Percentiles rank a stretch among this genome's conserved stretches.
Evolutionary conservation across 1,140 invertebrate genomes (phyloP).

Genomic region (Drosophila kohkoa): DNA sequence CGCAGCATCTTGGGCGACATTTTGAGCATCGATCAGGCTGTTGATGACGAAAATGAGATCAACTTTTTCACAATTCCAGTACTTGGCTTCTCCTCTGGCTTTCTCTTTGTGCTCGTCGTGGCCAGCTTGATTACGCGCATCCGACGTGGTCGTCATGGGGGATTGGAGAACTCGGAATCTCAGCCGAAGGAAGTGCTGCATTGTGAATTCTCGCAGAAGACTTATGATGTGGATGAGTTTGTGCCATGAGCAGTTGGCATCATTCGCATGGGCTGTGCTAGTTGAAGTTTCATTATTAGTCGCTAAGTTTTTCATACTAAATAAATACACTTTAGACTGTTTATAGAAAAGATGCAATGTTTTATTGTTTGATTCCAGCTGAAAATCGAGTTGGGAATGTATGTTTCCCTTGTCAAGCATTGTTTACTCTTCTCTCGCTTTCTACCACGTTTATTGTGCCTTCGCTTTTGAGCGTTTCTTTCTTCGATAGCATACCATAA

Average conservation of each 20-base stretch:
- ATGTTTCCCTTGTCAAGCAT: no score
- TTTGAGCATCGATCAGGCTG: slow-evolving; percentile 57
- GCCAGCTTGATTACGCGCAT: slow-evolving; percentile 41
- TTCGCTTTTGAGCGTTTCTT: neutral
- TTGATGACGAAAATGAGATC: slow-evolving; percentile 59
- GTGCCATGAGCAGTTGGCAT: slow-evolving; percentile 46
- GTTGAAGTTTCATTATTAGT: slow-evolving; percentile 55
- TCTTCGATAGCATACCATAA: neutral
- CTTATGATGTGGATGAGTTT: slow-evolving; percentile 65
- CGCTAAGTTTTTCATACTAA: slow-evolving; percentile 47
- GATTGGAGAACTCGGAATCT: neutral
- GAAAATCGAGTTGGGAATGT: neutral
- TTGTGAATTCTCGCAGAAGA: slow-evolving; percentile 66
- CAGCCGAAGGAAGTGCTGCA: slow-evolving; percentile 51
- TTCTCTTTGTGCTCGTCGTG: slow-evolving; percentile 50
- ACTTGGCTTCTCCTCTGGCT: slow-evolving; percentile 57
- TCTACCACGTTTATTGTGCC: neutral
- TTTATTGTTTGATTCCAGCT: neutral
- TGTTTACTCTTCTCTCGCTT: neutral
- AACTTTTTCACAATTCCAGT: slow-evolving; percentile 68
- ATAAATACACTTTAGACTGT: slow-evolving; percentile 32
- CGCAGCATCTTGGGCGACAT: slow-evolving; percentile 54
- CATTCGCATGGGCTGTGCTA: slow-evolving; percentile 55
- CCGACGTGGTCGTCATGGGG: slow-evolving; percentile 30
- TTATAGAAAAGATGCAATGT: slow-evolving; percentile 1